A percentile compares a stretch with the other conserved stretches of the same genome.
Conservation (phyloP, 35 echinoderm and acorn worm genomes). For the Antedon bifida region DNA sequence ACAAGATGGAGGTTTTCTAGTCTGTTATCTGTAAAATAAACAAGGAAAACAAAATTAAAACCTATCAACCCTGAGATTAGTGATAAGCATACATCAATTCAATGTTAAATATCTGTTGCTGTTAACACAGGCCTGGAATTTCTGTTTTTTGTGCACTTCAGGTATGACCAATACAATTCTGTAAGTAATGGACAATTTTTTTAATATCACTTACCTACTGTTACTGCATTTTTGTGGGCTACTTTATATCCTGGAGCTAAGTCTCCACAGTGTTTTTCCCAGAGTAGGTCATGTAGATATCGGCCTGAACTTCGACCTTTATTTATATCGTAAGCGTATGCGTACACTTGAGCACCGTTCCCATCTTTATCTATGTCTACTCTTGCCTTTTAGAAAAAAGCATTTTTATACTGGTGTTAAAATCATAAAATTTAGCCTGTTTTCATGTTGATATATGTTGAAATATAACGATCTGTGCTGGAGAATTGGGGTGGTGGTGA, state of each 20-base stretch:
- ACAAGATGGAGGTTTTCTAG: constrained; percentile 37
- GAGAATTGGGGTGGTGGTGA: too few species aligned
- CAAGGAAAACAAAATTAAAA: constrained; percentile 10
- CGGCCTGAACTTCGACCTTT: constrained; percentile 38
- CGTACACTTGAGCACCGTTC: constrained; percentile 41
- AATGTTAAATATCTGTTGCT: too few species aligned
- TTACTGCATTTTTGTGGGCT: constrained; percentile 35
- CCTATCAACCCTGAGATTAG: too few species aligned
- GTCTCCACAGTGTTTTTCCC: constrained; percentile 35
- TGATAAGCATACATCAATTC: too few species aligned
- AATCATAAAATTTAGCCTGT: too few species aligned
- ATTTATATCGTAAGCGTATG: constrained; percentile 29
- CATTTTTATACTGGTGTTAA: not conserved
- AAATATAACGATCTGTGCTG: too few species aligned
- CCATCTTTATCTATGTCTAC: constrained; percentile 48
- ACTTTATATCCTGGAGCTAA: constrained; percentile 31
- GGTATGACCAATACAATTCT: too few species aligned
- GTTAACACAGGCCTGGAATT: too few species aligned
- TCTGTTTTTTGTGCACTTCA: too few species aligned
- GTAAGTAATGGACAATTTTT: too few species aligned
- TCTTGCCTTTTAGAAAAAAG: constrained; percentile 22
- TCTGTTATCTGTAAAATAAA: constrained; percentile 30
- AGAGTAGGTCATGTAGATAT: constrained; percentile 40
- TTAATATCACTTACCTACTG: constrained; percentile 38
- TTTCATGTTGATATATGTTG: too few species aligned